Base-by-base conservation (phyloP, 2,797 vertebrate genomes). In the Gallinago solitaria region DNA sequence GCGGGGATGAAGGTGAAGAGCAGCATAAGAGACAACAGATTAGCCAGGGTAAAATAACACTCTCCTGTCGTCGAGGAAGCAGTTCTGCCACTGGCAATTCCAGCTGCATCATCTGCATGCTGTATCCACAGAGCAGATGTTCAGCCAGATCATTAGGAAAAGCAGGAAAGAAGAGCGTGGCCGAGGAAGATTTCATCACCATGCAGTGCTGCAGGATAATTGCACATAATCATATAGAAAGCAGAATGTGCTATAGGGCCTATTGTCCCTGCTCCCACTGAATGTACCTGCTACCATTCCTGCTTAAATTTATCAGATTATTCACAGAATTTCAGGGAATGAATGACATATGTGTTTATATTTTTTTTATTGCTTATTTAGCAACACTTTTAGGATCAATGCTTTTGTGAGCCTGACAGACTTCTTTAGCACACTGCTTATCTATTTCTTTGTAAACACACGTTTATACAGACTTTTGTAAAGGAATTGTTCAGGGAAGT, bases 21-120 rank as follows among this genome's bases (percentile, higher is more conserved):
- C 33, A 16, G 48, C 0, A 9, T 4, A 7, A n/a, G 63, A 67
- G 30, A 71, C 48, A 47, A 43, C 4, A 61, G 21, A 54, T 4
- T 7, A 70, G 10, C 11, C 69, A 28, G 50, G 68, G 32, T 3
- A 23, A 81, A 73, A 75, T 12, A 54, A 45, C 6, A 13, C 0
- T 1, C 28, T 82, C 51, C 6, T 23, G 28, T 14, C 5, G 1
- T 53, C 0, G 18, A 73, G 67, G 65, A 95, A 90, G 83, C 27
- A 16, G 9, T 59, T 73, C 48, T 50, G 87, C 87, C 90, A 69
- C 47, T 8, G 16, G 93, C 87, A 57, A 35, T 63, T 84, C 45
- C 94, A 96, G 95, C 93, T 96, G 92, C 85, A 83, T 71, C 88
- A 39, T 70, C 95, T 80, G 84, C 68, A 15, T 1, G 35, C 5